Base-by-base conservation (phyloP, 2,797 vertebrate genomes). In the Pseudochirops corinnae region DNA sequence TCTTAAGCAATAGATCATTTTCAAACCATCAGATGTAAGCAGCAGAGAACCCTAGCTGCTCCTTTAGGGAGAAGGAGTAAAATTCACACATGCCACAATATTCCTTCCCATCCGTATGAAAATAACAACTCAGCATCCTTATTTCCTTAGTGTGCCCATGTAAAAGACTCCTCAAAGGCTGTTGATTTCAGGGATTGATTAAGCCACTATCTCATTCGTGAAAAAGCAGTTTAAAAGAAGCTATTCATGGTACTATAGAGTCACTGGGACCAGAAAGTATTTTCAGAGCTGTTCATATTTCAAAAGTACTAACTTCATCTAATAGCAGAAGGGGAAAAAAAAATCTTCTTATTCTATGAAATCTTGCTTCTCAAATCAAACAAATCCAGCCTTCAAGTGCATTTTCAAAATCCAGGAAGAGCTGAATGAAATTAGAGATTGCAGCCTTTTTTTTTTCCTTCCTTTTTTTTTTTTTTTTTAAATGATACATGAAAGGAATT, bases 401-500 rank as follows among this genome's bases (percentile, higher is more conserved):
- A 13, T 11, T 91, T 97, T 97, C 39, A 96, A 94, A 98, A 96
- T 92, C 94, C 94, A 90, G 87, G 97, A 97, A 96, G 95, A 97
- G 91, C 94, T 91, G 93, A 93, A 94, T 92, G 93, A 93, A 97
- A 94, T 7, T 57, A 24, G 94, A 90, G 93, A 67, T n/a, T n/a
- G 94, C 55, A 93, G 87, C 67, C 95, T 95, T 90, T 94, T 93
- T 97, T 96, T 9, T 2, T 6, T 0, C 6, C n/a, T n/a, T n/a
- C n/a, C n/a, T n/a, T 46, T 46, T 46, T 2, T 46, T 46, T 74
- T 28, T 74, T 18, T n/a, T 52, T 52, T 52, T 52, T 52, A 96
- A 98, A 97, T 92, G 96, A 95, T 96, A 97, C 60, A 97, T 97
- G 94, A 97, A 97, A 97, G 91, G 93, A 93, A 93, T 93, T 97